Conservation (phyloP, 1,140 invertebrate species). For the Colletes latitarsis region DNA sequence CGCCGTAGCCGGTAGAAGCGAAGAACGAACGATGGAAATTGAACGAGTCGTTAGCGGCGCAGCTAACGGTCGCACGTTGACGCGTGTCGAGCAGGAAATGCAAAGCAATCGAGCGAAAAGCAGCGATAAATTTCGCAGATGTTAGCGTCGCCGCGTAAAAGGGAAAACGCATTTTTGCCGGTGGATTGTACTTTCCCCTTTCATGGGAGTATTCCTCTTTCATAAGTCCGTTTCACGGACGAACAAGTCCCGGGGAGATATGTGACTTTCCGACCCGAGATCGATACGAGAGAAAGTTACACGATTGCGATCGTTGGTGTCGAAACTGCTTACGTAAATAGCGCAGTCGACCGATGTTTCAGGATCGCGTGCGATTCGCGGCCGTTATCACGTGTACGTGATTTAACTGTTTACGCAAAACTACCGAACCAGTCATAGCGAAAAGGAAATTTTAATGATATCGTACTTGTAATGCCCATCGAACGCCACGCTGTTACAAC, state of each 20-base stretch:
- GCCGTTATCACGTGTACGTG: background rate
- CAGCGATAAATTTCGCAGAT: conserved; percentile 16
- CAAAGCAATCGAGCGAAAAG: conserved; percentile 15
- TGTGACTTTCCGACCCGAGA: conserved; percentile 50
- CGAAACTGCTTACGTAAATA: conserved; percentile 61
- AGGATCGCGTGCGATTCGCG: conserved; percentile 2
- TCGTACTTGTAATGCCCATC: too few species aligned
- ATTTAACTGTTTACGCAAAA: too few species aligned
- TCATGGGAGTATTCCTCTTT: conserved; percentile 29
- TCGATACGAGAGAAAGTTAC: conserved; percentile 63
- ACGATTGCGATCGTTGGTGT: conserved; percentile 46
- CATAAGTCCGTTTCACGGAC: conserved; percentile 49
- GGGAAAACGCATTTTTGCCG: conserved; percentile 29
- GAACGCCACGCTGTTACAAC: too few species aligned
- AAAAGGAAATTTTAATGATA: too few species aligned
- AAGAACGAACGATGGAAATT: background rate
- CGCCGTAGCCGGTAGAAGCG: background rate
- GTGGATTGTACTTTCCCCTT: conserved; percentile 34
- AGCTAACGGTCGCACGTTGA: conserved; percentile 2
- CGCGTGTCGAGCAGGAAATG: conserved; percentile 22
- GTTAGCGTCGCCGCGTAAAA: conserved; percentile 7
- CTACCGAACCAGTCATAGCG: too few species aligned
- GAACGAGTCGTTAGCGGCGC: conserved; percentile 1
- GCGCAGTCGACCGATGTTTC: background rate
- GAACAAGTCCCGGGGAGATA: conserved; percentile 45